Conservation (phyloP, 2,113 vertebrate genomes). For the Megaptera novaeangliae region DNA sequence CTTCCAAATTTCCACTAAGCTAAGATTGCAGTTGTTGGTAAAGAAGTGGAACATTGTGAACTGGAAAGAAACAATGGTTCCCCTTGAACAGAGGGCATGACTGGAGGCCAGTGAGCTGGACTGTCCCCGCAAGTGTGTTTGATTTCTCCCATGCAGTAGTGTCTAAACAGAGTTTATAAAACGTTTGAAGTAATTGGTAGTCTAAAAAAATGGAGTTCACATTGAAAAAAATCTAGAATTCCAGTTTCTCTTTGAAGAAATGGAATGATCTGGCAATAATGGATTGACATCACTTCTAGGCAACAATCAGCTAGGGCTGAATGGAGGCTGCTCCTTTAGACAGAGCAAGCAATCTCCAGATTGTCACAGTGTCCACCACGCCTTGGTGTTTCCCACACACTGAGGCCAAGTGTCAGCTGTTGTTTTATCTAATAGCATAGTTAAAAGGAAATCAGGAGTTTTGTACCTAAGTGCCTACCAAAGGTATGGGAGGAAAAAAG, state of each 20-base stretch:
- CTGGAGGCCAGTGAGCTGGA: neutral
- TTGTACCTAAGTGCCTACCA: neutral
- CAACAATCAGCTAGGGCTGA: neutral
- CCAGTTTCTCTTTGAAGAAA: neutral
- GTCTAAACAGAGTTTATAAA: neutral
- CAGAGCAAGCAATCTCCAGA: neutral
- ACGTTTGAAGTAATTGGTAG: neutral
- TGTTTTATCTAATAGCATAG: neutral
- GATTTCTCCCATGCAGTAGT: neutral
- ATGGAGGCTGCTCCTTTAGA: neutral
- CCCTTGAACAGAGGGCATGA: neutral
- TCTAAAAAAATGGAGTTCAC: neutral
- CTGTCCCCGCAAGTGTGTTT: too few relatives aligned
- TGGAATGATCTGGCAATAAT: neutral
- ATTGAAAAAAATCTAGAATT: neutral
- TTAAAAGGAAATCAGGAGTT: neutral
- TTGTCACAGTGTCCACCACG: too few relatives aligned
- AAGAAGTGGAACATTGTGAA: neutral
- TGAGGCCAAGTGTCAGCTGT: neutral
- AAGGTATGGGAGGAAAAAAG: neutral
- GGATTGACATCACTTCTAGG: neutral
- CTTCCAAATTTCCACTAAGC: neutral
- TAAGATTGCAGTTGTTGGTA: neutral
- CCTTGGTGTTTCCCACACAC: neutral
- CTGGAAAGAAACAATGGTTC: neutral